Evolutionary conservation across 2,888 invertebrate species (phyloP).

Genomic region (Tetanocera ferruginea): DNA sequence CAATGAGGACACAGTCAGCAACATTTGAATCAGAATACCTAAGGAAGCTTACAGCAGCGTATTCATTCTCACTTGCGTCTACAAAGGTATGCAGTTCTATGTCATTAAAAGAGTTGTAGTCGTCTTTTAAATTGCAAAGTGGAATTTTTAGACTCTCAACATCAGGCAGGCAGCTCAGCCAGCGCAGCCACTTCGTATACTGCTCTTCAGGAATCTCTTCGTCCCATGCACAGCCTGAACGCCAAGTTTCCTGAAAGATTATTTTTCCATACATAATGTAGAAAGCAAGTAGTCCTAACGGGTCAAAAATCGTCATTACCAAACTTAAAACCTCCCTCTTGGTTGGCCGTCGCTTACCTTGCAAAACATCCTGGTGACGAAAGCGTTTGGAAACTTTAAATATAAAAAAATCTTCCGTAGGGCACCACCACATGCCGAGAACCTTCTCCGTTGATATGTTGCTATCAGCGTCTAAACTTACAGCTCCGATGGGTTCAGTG

Average conservation of each 20-base stretch:
- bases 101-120: constrained; percentile 3
- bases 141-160: constrained; percentile 39
- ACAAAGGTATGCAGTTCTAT: constrained; percentile 43
- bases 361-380: too few relatives aligned
- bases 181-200: constrained; percentile 38
- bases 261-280: constrained; percentile 40
- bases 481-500: too few relatives aligned
- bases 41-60: constrained; percentile 41
- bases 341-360: constrained; percentile 25
- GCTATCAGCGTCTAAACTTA: too few relatives aligned
- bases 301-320: constrained; percentile 40
- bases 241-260: constrained; percentile 44
- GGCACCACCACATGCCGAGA: neutral
- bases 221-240: constrained; percentile 42
- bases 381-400: neutral
- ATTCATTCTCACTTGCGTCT: constrained; percentile 42
- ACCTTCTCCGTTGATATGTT: too few relatives aligned
- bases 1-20: constrained; percentile 29
- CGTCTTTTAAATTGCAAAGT: constrained; percentile 33
- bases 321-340: constrained; percentile 44
- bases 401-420: neutral
- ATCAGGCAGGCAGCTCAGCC: constrained; percentile 42
- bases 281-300: constrained; percentile 21
- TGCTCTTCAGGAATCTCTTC: constrained; percentile 11
- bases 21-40: constrained; percentile 10